Evolutionary conservation across 2,113 vertebrate genomes (phyloP).

Genomic region (Hippolais icterina): DNA sequence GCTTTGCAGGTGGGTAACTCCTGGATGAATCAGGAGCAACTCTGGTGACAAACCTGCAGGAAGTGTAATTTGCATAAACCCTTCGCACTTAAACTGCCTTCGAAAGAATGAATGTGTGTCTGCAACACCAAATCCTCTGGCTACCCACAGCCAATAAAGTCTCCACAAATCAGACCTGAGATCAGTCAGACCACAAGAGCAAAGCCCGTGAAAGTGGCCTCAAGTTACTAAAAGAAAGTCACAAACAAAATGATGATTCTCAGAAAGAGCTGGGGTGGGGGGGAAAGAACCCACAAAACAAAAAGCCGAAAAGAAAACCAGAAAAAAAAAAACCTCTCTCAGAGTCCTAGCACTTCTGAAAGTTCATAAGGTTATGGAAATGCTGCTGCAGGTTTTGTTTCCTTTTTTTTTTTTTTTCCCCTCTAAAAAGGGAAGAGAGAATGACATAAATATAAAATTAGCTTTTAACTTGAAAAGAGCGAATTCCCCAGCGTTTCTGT

Average conservation of each 20-base stretch:
- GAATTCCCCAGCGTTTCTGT: rapidly evolving
- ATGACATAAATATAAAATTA: not conserved
- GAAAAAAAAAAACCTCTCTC: rapidly evolving
- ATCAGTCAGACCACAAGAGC: not conserved
- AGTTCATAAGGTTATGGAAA: not conserved
- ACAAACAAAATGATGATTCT: rapidly evolving
- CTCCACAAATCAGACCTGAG: not conserved
- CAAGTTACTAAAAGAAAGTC: not conserved
- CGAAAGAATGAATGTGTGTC: not conserved
- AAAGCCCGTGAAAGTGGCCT: not conserved
- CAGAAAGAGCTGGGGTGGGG: not conserved
- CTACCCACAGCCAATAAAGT: not conserved
- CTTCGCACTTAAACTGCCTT: not conserved
- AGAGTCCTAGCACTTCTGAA: not conserved
- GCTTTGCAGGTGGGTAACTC: not conserved
- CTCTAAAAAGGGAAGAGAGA: not conserved
- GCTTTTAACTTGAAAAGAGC: not conserved
- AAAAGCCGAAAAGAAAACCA: not conserved
- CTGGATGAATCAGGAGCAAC: not conserved
- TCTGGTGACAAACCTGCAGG: not conserved
- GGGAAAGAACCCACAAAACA: rapidly evolving
- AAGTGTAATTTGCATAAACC: not conserved
- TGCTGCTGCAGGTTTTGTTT: not conserved
- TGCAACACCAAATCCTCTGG: not conserved
- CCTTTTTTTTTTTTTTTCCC: rapidly evolving